Evolutionary conservation across 2,797 vertebrate species (phyloP).

Genomic region (Psittacula derbiana): DNA sequence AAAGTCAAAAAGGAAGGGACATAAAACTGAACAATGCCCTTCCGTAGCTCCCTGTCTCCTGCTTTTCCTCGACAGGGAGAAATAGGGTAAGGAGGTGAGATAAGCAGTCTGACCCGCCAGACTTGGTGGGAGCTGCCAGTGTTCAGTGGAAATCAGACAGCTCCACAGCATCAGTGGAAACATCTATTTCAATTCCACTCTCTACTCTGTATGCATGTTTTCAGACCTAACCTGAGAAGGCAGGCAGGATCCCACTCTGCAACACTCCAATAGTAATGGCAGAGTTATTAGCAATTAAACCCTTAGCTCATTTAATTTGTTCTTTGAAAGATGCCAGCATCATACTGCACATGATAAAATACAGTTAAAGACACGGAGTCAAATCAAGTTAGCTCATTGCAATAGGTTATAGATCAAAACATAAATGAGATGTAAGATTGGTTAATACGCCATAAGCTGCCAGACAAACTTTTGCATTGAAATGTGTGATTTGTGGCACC

Average conservation of each 20-base stretch:
- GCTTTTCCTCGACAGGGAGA: neutral
- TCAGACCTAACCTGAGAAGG: neutral
- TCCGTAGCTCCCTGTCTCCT: neutral
- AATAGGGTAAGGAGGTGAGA: neutral
- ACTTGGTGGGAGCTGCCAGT: neutral
- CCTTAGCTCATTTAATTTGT: conserved; percentile 55
- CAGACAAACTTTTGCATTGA: conserved; percentile 61
- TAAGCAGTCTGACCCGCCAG: neutral
- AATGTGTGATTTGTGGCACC: conserved; percentile 61
- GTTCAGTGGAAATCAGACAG: neutral
- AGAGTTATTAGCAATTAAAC: conserved; percentile 58
- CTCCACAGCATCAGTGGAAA: neutral
- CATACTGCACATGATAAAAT: neutral
- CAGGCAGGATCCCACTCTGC: neutral
- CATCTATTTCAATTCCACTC: neutral
- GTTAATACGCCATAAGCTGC: conserved; percentile 49
- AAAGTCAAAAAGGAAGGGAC: neutral
- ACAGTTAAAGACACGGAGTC: neutral
- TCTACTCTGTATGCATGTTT: neutral
- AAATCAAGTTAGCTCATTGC: conserved; percentile 51
- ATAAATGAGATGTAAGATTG: conserved; percentile 59
- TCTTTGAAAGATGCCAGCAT: conserved; percentile 34
- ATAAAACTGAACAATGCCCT: neutral
- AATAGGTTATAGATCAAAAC: conserved; percentile 53
- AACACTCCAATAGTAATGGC: neutral